Evolutionary conservation across 2,113 vertebrate species (phyloP).

Genomic region (Chascanopsetta lugubris): DNA sequence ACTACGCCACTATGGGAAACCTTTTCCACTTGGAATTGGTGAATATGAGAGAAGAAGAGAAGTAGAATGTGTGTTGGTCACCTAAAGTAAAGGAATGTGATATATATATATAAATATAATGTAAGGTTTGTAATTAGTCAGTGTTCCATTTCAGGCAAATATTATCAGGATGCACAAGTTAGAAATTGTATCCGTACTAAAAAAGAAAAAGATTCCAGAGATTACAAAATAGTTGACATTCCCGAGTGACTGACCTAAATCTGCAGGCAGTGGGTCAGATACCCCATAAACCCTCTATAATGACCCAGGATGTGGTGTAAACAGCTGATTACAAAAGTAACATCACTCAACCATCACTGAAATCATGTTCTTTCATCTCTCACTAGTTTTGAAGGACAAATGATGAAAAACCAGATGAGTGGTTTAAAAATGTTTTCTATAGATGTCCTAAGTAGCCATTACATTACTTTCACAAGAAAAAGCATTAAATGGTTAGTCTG

Average conservation of each 20-base stretch:
- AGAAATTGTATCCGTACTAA: constrained; percentile 48
- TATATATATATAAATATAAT: too few species aligned
- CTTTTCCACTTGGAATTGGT: too few species aligned
- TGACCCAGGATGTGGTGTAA: constrained; percentile 21
- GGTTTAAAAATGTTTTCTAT: neutral
- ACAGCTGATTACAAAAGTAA: constrained; percentile 4
- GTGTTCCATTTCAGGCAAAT: neutral
- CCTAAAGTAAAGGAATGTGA: too few species aligned
- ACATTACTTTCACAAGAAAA: too few species aligned
- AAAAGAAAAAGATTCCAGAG: constrained; percentile 41
- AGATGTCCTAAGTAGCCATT: neutral
- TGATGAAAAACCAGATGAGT: too few species aligned
- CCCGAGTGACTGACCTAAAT: constrained; percentile 34
- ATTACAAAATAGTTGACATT: constrained; percentile 50
- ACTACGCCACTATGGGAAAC: too few species aligned
- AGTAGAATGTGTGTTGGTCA: too few species aligned
- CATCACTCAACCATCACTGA: constrained; percentile 2
- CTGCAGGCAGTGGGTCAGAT: constrained; percentile 62
- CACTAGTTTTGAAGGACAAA: neutral
- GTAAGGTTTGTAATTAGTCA: too few species aligned
- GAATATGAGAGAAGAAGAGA: too few species aligned
- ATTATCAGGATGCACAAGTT: neutral
- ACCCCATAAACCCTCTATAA: constrained; percentile 68
- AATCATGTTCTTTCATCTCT: neutral
- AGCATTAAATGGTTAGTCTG: too few species aligned